Evolutionary conservation across 2,797 vertebrate species (phyloP).

Genomic region (Falco peregrinus): DNA sequence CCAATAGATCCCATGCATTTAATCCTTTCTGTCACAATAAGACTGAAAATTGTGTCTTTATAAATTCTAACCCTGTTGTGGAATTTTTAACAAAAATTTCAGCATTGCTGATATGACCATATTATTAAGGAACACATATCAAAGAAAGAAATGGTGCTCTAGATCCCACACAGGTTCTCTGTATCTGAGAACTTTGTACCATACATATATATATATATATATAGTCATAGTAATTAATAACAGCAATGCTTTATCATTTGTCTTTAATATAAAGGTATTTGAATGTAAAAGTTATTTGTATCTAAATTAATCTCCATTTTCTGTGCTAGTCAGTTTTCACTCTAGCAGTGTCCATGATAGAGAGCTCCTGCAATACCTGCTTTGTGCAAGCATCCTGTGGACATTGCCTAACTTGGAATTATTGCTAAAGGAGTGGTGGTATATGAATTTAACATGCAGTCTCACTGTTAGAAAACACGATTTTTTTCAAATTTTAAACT

Average conservation of each 20-base stretch:
- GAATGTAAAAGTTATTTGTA: neutral
- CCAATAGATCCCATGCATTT: neutral
- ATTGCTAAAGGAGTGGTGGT: neutral
- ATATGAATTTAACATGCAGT: neutral
- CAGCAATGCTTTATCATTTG: neutral
- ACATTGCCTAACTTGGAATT: neutral
- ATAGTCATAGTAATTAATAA: neutral
- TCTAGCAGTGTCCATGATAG: neutral
- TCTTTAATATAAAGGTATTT: neutral
- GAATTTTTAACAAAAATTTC: neutral
- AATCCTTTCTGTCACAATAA: neutral
- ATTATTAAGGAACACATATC: neutral
- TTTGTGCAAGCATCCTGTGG: neutral
- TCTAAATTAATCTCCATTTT: neutral
- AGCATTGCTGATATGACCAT: neutral
- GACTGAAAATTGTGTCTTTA: neutral
- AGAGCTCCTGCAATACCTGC: neutral
- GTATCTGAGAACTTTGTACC: neutral
- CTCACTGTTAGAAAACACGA: neutral
- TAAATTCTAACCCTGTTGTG: neutral
- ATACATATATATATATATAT: neutral
- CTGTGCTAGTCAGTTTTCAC: neutral
- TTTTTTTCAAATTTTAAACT: neutral
- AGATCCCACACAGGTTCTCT: neutral
- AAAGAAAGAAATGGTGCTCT: neutral